Evolutionary conservation across 92 coral and sea anemone species (phyloP).

Genomic region (Phymanthus crucifer): DNA sequence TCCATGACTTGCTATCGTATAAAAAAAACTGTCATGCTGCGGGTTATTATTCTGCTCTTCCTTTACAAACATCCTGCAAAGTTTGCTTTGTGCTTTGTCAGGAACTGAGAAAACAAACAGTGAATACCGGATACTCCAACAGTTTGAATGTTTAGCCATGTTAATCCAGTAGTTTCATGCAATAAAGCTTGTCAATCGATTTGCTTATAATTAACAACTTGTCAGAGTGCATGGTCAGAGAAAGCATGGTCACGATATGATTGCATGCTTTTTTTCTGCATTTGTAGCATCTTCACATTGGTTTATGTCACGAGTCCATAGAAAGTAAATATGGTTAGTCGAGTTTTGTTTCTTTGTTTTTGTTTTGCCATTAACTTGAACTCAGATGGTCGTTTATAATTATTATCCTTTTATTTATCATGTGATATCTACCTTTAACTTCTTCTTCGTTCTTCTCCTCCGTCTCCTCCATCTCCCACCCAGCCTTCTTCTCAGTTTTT

Average conservation of each 20-base stretch:
- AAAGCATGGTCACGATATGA: too few relatives aligned
- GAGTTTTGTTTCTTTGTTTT: too few relatives aligned
- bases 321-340: too few relatives aligned
- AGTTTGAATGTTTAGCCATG: not conserved
- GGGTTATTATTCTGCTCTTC: not conserved
- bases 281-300: too few relatives aligned
- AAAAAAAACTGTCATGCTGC: not conserved
- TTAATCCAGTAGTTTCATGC: not conserved
- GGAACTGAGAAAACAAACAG: not conserved
- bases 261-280: too few relatives aligned
- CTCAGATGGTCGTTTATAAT: too few relatives aligned
- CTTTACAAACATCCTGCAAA: not conserved
- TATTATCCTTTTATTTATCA: not conserved
- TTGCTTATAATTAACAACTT: too few relatives aligned
- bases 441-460: not conserved
- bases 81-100: not conserved
- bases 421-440: not conserved
- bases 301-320: too few relatives aligned
- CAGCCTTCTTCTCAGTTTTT: not conserved
- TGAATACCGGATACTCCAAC: not conserved
- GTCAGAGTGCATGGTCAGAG: too few relatives aligned
- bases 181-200: not conserved
- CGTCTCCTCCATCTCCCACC: too few relatives aligned
- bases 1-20: constrained; percentile 1
- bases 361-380: too few relatives aligned